These are phyloP conservation scores for Xiphophorus hellerii DNA, from an alignment of 2,113 vertebrate species.

Conservation along the genomic window DNA sequence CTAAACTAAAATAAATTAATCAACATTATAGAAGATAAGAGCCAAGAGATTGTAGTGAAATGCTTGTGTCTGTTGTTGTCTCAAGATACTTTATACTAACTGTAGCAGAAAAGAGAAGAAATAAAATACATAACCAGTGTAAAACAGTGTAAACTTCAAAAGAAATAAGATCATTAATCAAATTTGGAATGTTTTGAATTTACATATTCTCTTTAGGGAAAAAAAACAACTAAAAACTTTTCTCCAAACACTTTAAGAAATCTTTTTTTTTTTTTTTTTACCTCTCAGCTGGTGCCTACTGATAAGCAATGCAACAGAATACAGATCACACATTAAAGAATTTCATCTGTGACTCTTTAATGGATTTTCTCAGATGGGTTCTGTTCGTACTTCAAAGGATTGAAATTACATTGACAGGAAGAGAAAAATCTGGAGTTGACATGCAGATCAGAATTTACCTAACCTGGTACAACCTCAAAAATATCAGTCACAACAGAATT, in stretches of 20 bases:
- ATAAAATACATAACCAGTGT: background rate
- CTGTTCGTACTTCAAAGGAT: constrained; percentile 86
- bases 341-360: constrained; percentile 77
- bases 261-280: background rate
- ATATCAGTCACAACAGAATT: background rate
- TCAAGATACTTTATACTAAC: background rate
- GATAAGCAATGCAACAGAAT: constrained; percentile 87
- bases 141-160: background rate
- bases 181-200: background rate
- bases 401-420: background rate
- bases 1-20: no score
- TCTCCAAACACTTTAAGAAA: background rate
- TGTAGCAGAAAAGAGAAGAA: background rate
- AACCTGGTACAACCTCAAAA: background rate
- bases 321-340: constrained; percentile 81
- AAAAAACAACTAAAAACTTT: background rate
- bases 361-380: constrained; percentile 17
- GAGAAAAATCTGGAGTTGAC: constrained; percentile 9
- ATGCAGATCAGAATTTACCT: background rate
- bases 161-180: background rate
- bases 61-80: no score
- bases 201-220: background rate
- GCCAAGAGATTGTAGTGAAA: no score
- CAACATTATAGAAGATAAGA: no score
- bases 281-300: constrained; percentile 80